Evolutionary conservation across 1,140 invertebrate species (phyloP).

Genomic region (Anagrus nilaparvatae): DNA sequence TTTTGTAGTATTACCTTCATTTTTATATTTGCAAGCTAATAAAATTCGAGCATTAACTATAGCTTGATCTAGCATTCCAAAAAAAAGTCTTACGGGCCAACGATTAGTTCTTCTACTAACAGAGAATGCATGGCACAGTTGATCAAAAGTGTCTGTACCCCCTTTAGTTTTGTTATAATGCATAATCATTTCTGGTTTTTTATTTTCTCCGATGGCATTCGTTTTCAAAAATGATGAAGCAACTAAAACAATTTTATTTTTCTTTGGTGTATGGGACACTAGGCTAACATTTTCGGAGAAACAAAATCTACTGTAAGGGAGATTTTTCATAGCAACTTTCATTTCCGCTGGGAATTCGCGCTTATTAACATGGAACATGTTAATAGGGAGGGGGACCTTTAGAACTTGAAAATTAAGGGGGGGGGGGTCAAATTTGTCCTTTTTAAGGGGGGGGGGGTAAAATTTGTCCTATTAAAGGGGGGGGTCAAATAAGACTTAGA

Average conservation of each 20-base stretch:
- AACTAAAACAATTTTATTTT: constrained; percentile 27
- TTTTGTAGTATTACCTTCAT: not conserved
- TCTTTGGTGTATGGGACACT: constrained; percentile 21
- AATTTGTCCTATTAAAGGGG: too few species aligned
- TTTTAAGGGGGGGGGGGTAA: too few species aligned
- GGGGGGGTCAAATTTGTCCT: too few species aligned
- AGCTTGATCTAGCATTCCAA: constrained; percentile 16
- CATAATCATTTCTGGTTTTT: constrained; percentile 34
- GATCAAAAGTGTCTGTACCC: constrained; percentile 40
- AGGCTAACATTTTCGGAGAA: constrained; percentile 15
- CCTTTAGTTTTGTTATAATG: constrained; percentile 41
- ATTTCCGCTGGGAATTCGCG: constrained; percentile 21
- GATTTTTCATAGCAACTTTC: constrained; percentile 8
- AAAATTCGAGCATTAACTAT: constrained; percentile 12
- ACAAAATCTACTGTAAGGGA: constrained; percentile 8
- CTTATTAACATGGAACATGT: constrained; percentile 29
- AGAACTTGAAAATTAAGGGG: too few species aligned
- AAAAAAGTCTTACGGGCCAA: constrained; percentile 28
- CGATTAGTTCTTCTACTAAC: constrained; percentile 24
- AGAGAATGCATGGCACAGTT: constrained; percentile 30
- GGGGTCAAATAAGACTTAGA: too few species aligned
- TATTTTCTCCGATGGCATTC: constrained; percentile 9
- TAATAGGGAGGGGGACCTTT: too few species aligned
- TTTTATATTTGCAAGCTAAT: not conserved
- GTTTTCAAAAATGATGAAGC: constrained; percentile 15